Evolutionary conservation across 2,888 invertebrate genomes (phyloP).

Genomic region (Perizoma affinitatum): DNA sequence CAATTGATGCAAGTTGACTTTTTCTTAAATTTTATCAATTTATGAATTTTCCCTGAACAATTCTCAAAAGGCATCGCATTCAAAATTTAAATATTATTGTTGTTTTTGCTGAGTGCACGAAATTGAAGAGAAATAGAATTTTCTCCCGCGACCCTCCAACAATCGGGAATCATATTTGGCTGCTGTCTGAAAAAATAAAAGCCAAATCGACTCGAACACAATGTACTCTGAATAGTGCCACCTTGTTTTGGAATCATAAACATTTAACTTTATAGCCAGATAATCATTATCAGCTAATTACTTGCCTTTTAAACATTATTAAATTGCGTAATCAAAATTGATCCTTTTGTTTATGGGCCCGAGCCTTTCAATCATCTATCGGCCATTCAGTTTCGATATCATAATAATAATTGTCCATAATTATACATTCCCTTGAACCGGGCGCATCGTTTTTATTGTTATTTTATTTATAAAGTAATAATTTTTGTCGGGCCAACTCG

Average conservation of each 20-base stretch:
- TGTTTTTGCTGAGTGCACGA: constrained; percentile 79
- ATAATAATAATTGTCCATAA: constrained; percentile 84
- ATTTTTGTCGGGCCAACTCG: constrained; percentile 77
- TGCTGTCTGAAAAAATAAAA: constrained; percentile 56
- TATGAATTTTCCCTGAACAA: constrained; percentile 36
- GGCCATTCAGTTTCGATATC: constrained; percentile 81
- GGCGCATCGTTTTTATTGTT: constrained; percentile 83
- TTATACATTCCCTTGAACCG: constrained; percentile 81
- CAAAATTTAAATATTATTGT: constrained; percentile 81
- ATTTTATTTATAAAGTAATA: constrained; percentile 85
- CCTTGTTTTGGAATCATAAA: constrained; percentile 36
- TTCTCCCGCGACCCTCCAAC: constrained; percentile 65
- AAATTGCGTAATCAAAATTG: constrained; percentile 80
- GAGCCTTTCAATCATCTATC: constrained; percentile 84
- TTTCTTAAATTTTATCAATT: constrained; percentile 16
- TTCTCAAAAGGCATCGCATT: constrained; percentile 63
- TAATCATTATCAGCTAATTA: constrained; percentile 76
- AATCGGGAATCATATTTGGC: constrained; percentile 64
- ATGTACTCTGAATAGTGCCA: constrained; percentile 31
- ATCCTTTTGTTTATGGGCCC: constrained; percentile 82
- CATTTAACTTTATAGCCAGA: constrained; percentile 49
- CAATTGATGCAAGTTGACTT: constrained; percentile 32
- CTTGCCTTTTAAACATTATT: constrained; percentile 63
- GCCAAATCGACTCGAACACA: constrained; percentile 43
- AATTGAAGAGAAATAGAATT: constrained; percentile 83